These are phyloP conservation scores for Notodonta dromedarius DNA, from an alignment of 2,888 invertebrate species.

Conservation along the genomic window DNA sequence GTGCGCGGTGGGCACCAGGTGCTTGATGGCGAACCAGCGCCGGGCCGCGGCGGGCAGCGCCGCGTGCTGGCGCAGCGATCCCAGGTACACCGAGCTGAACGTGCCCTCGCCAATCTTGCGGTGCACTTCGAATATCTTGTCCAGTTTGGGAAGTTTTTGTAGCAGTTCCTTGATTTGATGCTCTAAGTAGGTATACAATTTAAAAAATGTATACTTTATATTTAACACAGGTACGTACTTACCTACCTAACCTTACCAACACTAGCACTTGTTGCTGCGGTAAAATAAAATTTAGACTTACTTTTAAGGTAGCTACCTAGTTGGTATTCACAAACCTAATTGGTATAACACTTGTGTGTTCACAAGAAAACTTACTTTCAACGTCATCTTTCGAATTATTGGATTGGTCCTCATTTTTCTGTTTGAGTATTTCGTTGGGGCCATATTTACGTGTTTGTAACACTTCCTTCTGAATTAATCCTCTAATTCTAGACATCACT, in stretches of 20 bases:
- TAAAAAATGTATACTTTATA: background rate
- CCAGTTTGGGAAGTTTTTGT: constrained; percentile 84
- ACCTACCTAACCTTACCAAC: too few species aligned
- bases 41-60: constrained; percentile 66
- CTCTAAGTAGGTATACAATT: constrained; percentile 43
- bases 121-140: constrained; percentile 86
- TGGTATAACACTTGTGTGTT: too few species aligned
- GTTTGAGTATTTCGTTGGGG: constrained; percentile 55
- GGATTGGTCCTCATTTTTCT: constrained; percentile 56
- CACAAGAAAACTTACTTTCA: constrained; percentile 57
- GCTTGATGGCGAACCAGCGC: constrained; percentile 92
- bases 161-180: constrained; percentile 73
- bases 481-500: constrained; percentile 73
- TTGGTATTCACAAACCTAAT: too few species aligned
- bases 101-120: constrained; percentile 92
- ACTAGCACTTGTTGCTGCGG: too few species aligned
- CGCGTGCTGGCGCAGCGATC: constrained; percentile 84
- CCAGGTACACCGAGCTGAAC: constrained; percentile 94
- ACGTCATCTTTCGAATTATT: constrained; percentile 60
- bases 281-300: too few species aligned
- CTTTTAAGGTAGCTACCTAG: too few species aligned
- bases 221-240: too few species aligned
- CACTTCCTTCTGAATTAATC: constrained; percentile 63
- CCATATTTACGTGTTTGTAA: constrained; percentile 58
- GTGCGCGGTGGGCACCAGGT: constrained; percentile 94